These are phyloP conservation scores for Strix aluco DNA, from an alignment of 2,113 vertebrate species.

Conservation along the genomic window DNA sequence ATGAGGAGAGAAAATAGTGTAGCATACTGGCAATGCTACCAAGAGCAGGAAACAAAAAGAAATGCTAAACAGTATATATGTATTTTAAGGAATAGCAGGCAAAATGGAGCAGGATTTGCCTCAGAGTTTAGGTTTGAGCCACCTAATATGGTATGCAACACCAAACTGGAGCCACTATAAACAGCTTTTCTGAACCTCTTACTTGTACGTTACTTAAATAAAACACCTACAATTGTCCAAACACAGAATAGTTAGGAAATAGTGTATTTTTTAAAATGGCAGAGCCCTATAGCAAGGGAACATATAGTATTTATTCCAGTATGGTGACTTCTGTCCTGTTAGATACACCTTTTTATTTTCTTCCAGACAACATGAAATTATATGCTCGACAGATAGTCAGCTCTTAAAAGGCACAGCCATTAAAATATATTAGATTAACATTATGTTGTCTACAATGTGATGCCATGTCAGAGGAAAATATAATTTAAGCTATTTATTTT, in stretches of 20 bases:
- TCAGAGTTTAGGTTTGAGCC: neutral
- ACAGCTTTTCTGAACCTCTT: neutral
- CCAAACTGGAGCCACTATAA: neutral
- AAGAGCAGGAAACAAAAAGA: neutral
- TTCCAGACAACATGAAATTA: neutral
- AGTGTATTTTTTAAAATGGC: neutral
- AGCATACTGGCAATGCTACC: neutral
- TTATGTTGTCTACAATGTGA: neutral
- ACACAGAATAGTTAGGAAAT: neutral
- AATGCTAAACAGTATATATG: neutral
- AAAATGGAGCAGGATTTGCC: neutral
- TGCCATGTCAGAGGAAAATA: neutral
- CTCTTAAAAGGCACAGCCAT: neutral
- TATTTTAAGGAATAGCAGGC: neutral
- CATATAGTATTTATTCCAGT: neutral
- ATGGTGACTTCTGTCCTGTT: neutral
- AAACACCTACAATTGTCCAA: neutral
- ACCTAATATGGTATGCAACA: neutral
- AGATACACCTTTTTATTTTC: neutral
- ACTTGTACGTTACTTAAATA: neutral
- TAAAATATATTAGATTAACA: conserved; percentile 16
- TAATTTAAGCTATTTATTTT: conserved; percentile 8
- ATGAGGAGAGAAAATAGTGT: neutral
- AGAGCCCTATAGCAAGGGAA: neutral
- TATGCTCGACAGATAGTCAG: neutral